Evolutionary conservation across 2,888 invertebrate genomes (phyloP).

Genomic region (Drosophila hamatofila): DNA sequence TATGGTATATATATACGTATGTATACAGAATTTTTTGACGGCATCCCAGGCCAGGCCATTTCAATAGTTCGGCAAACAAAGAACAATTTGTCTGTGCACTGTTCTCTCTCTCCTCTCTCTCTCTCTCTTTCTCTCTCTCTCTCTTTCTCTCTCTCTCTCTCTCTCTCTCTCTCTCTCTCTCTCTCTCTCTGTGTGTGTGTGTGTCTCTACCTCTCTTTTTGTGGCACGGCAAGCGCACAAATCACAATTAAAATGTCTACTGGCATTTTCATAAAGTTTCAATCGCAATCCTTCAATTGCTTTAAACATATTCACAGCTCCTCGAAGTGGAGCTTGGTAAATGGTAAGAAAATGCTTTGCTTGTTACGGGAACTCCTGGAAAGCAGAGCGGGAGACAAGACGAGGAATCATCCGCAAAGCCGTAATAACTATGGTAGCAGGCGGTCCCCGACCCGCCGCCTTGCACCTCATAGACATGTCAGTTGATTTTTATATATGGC

Average conservation of each 20-base stretch:
- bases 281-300: slow-evolving; percentile 52
- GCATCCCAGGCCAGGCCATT: slow-evolving; percentile 19
- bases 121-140: neutral
- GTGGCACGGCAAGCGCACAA: slow-evolving; percentile 20
- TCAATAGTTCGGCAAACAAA: neutral
- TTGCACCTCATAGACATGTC: slow-evolving; percentile 46
- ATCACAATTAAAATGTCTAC: slow-evolving; percentile 64
- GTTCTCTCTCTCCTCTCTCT: too few relatives aligned
- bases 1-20: neutral
- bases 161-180: neutral
- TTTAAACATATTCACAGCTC: slow-evolving; percentile 35
- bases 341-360: slow-evolving; percentile 37
- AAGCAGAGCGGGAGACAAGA: neutral
- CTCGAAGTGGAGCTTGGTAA: neutral
- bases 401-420: slow-evolving; percentile 32
- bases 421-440: slow-evolving; percentile 31
- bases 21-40: slow-evolving; percentile 14
- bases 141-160: neutral
- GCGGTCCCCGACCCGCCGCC: neutral
- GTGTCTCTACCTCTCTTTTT: too few relatives aligned
- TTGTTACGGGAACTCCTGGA: slow-evolving; percentile 59
- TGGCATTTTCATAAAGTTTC: slow-evolving; percentile 44
- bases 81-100: too few relatives aligned
- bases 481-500: slow-evolving; percentile 63
- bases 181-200: neutral